These are phyloP conservation scores for Cataglyphis hispanica DNA, from an alignment of 1,140 invertebrate genomes.

Conservation along the genomic window DNA sequence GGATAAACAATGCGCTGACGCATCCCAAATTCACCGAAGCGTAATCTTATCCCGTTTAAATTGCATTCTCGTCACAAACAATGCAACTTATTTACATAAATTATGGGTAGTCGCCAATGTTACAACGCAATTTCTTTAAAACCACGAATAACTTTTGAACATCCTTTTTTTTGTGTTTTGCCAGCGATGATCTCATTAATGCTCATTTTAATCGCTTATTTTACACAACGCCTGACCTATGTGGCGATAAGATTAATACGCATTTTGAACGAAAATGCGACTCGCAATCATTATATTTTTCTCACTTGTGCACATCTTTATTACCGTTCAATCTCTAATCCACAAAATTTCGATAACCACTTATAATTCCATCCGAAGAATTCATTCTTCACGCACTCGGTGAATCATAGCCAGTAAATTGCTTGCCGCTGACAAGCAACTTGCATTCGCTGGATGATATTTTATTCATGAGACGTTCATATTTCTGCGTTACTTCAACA, in stretches of 20 bases:
- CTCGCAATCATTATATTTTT: background rate
- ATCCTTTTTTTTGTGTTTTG: background rate
- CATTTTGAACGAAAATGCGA: constrained; percentile 11
- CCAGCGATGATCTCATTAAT: constrained; percentile 60
- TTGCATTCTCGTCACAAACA: constrained; percentile 16
- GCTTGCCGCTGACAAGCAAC: constrained; percentile 34
- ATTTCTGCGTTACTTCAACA: constrained; percentile 31
- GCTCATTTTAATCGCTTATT: constrained; percentile 53
- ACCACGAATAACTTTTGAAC: background rate
- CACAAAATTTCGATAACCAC: background rate
- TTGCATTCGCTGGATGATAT: constrained; percentile 45
- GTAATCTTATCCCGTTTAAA: constrained; percentile 6
- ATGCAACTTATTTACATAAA: background rate
- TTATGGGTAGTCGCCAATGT: background rate
- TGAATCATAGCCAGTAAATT: constrained; percentile 71
- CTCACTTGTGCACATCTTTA: background rate
- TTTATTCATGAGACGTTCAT: constrained; percentile 55
- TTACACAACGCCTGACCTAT: constrained; percentile 61
- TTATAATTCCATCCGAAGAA: constrained; percentile 53
- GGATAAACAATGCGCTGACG: background rate
- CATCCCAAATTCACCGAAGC: background rate
- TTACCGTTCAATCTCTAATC: background rate
- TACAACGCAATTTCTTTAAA: constrained; percentile 3
- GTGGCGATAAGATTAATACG: constrained; percentile 60
- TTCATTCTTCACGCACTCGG: constrained; percentile 60